These are phyloP conservation scores for Tringa solitaria DNA, from an alignment of 2,113 vertebrate species.

Conservation along the genomic window DNA sequence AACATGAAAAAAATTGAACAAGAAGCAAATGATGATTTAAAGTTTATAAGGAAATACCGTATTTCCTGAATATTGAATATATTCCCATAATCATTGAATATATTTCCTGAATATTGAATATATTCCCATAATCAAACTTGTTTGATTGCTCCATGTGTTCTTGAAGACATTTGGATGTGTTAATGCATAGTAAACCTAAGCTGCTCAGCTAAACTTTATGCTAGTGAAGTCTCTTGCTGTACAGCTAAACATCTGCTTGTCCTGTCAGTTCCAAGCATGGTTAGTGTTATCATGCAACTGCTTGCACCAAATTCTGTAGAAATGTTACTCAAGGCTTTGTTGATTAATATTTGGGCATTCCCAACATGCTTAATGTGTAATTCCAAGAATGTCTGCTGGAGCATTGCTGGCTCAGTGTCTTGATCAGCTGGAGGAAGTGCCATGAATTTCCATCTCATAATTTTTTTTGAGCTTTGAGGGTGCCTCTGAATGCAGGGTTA, in stretches of 20 bases:
- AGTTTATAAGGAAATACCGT: neutral
- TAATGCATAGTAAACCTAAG: neutral
- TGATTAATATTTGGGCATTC: neutral
- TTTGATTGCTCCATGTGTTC: neutral
- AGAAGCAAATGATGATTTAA: neutral
- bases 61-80: neutral
- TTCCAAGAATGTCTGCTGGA: neutral
- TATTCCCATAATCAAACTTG: no score
- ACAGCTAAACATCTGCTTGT: neutral
- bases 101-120: neutral
- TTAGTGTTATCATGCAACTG: neutral
- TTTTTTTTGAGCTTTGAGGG: neutral
- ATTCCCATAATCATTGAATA: no score
- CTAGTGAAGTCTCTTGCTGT: neutral
- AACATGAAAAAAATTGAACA: neutral
- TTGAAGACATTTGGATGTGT: neutral
- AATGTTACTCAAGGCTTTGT: neutral
- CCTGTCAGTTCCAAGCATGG: neutral
- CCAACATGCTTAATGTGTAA: neutral
- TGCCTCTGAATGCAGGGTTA: neutral
- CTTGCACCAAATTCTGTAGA: neutral
- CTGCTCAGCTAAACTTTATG: neutral
- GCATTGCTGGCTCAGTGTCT: neutral
- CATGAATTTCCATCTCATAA: neutral
- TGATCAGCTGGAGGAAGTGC: neutral